These are phyloP conservation scores for Morone chrysops DNA, from an alignment of 2,113 vertebrate genomes.

Conservation along the genomic window DNA sequence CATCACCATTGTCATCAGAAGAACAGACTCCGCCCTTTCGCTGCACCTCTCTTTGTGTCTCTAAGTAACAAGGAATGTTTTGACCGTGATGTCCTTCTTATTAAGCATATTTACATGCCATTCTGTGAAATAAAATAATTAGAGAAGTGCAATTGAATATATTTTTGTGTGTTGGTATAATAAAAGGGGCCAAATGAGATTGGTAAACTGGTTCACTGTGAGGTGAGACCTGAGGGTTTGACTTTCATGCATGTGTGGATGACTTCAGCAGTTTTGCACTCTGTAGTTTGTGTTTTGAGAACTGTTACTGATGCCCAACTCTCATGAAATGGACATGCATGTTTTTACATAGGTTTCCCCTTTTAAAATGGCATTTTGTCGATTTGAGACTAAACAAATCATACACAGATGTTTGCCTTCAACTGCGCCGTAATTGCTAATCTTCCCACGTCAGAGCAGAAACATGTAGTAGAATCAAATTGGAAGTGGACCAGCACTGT, in stretches of 20 bases:
- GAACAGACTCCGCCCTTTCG: conserved; percentile 64
- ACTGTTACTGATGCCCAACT: background rate
- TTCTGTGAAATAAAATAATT: conserved; percentile 77
- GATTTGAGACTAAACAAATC: conserved; percentile 4
- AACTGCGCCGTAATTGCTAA: background rate
- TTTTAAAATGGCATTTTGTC: background rate
- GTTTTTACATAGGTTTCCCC: background rate
- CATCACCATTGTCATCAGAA: conserved; percentile 46
- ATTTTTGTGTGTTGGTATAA: conserved; percentile 76
- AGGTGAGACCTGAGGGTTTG: conserved; percentile 16
- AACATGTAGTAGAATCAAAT: background rate
- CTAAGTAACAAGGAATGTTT: conserved; percentile 79
- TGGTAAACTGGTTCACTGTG: conserved; percentile 38
- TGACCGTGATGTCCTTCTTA: conserved; percentile 68
- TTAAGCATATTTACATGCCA: conserved; percentile 67
- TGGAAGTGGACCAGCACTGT: background rate
- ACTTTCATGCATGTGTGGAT: conserved; percentile 54
- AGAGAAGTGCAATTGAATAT: conserved; percentile 80
- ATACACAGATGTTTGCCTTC: background rate
- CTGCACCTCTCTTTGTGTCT: conserved; percentile 72
- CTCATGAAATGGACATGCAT: conserved; percentile 4
- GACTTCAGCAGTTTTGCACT: conserved; percentile 44
- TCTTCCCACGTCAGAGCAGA: background rate
- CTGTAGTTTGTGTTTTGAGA: conserved; percentile 17
- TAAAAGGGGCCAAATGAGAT: conserved; percentile 61